These are phyloP conservation scores for Drosophila subquinaria DNA, from an alignment of 2,888 invertebrate species.

Conservation along the genomic window DNA sequence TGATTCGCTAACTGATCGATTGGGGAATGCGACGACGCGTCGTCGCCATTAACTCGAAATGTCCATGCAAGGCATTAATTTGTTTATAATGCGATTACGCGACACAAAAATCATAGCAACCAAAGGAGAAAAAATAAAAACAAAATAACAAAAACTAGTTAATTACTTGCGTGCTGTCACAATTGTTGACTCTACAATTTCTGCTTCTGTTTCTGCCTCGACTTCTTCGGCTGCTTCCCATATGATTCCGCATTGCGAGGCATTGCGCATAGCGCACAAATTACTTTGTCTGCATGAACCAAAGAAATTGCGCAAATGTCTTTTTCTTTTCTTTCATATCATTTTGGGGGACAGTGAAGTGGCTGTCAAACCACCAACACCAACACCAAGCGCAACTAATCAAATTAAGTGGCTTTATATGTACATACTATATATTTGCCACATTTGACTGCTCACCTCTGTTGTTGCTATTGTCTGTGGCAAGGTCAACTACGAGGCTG, in stretches of 20 bases:
- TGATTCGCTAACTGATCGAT: slow-evolving; percentile 52
- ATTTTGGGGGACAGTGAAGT: slow-evolving; percentile 15
- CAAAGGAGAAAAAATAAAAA: slow-evolving; percentile 21
- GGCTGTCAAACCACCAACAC: neutral
- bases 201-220: slow-evolving; percentile 19
- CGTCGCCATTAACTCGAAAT: slow-evolving; percentile 21
- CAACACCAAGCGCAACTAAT: slow-evolving; percentile 56
- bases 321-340: slow-evolving; percentile 1
- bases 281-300: slow-evolving; percentile 42
- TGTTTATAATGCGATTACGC: slow-evolving; percentile 78
- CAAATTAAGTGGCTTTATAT: slow-evolving; percentile 62
- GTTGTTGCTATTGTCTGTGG: slow-evolving; percentile 14
- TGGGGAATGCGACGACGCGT: slow-evolving; percentile 21
- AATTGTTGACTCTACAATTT: slow-evolving; percentile 56
- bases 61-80: slow-evolving; percentile 61
- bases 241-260: slow-evolving; percentile 69
- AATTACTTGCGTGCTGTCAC: slow-evolving; percentile 77
- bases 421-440: slow-evolving; percentile 29
- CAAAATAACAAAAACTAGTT: slow-evolving; percentile 51
- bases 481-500: slow-evolving; percentile 42
- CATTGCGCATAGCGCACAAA: slow-evolving; percentile 40
- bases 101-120: slow-evolving; percentile 52
- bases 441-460: slow-evolving; percentile 53
- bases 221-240: slow-evolving; percentile 2
- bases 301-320: slow-evolving; percentile 65